A percentile compares a stretch with the other conserved stretches of the same genome.
Conservation (phyloP, 2,113 vertebrate species). For the Lota lota region DNA sequence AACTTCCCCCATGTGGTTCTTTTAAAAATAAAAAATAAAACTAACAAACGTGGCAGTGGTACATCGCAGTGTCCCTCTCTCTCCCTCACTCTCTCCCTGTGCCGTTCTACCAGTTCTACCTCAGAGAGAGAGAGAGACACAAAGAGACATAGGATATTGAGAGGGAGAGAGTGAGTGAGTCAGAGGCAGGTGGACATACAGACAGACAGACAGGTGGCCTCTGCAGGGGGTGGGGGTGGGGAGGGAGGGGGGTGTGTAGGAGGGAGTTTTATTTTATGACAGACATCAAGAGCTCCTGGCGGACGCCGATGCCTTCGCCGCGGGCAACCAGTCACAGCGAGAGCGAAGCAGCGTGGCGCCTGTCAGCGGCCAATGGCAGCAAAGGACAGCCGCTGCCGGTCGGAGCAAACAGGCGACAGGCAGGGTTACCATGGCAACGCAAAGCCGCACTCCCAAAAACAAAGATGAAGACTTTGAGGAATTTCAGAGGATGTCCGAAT, state of each 20-base stretch:
- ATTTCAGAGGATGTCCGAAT: too few relatives aligned
- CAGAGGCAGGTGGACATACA: neutral
- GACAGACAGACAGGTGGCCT: constrained; percentile 1
- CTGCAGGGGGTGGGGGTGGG: too few relatives aligned
- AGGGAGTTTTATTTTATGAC: neutral
- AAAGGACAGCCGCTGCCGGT: constrained; percentile 43
- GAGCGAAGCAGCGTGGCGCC: constrained; percentile 36
- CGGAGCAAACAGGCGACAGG: constrained; percentile 26
- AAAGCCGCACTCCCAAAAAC: too few relatives aligned
- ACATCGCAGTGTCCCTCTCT: too few relatives aligned
- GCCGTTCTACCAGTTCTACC: too few relatives aligned
- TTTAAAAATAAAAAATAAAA: too few relatives aligned
- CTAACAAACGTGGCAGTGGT: too few relatives aligned
- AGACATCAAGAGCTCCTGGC: constrained; percentile 44
- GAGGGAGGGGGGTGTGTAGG: too few relatives aligned
- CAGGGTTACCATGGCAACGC: neutral
- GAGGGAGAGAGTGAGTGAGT: neutral
- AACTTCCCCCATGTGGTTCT: too few relatives aligned
- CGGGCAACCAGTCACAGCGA: constrained; percentile 29
- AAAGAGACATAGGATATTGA: neutral
- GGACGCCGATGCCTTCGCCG: constrained; percentile 26
- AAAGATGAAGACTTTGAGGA: too few relatives aligned
- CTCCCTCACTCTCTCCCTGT: too few relatives aligned
- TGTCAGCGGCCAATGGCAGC: constrained; percentile 42
- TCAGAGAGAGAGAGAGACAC: constrained; percentile 28